Evolutionary conservation across 2,888 invertebrate species (phyloP).

Genomic region (Steinernema carpocapsae): DNA sequence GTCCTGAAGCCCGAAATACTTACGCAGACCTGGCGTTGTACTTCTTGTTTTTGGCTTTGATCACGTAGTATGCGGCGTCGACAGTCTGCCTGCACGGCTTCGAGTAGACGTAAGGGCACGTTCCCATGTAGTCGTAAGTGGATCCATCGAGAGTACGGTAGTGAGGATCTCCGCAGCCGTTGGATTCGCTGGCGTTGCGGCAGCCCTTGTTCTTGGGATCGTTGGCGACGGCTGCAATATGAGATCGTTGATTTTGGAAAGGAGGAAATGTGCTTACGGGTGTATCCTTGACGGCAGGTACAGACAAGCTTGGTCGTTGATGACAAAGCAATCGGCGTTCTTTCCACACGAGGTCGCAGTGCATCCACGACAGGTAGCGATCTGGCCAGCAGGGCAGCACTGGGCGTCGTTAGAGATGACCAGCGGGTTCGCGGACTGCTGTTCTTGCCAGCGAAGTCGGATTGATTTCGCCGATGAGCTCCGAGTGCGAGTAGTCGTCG

Average conservation of each 20-base stretch:
- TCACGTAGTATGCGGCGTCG: background rate
- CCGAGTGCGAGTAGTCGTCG: background rate
- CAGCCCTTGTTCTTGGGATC: no score
- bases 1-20: background rate
- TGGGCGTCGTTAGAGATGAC: background rate
- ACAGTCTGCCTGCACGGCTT: background rate
- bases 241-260: no score
- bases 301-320: background rate
- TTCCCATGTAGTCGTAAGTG: background rate
- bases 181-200: background rate
- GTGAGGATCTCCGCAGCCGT: background rate
- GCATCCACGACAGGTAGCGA: background rate
- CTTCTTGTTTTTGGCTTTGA: constrained; percentile 19
- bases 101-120: background rate
- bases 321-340: background rate
- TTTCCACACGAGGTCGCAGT: background rate
- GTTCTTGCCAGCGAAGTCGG: background rate
- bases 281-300: background rate
- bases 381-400: background rate
- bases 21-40: constrained; percentile 1
- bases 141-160: background rate
- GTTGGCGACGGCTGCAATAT: no score
- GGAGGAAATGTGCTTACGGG: no score
- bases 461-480: background rate
- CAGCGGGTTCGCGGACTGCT: background rate